Conservation (phyloP, 2,113 vertebrate species). For the Menura novaehollandiae region DNA sequence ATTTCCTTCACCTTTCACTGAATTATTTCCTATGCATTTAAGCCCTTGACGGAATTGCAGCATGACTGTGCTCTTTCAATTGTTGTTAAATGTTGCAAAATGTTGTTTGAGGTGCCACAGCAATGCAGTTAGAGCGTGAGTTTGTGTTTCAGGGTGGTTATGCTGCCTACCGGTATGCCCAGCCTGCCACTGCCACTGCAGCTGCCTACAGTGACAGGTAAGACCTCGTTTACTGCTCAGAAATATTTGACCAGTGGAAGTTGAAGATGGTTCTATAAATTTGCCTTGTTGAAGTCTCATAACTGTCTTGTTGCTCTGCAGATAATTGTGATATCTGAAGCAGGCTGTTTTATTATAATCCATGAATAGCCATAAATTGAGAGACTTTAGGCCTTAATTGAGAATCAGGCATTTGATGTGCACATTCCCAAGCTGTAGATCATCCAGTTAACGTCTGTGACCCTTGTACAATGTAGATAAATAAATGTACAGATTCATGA, state of each 20-base stretch:
- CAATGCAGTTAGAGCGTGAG: constrained; percentile 35
- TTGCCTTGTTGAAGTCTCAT: constrained; percentile 65
- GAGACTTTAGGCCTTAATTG: constrained; percentile 14
- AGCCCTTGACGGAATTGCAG: not conserved
- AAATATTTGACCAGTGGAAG: constrained; percentile 13
- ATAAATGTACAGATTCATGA: not conserved
- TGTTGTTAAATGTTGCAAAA: not conserved
- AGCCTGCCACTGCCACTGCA: constrained; percentile 93
- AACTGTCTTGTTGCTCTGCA: constrained; percentile 60
- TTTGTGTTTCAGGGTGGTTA: constrained; percentile 90
- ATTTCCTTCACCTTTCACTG: not conserved
- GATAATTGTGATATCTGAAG: constrained; percentile 36
- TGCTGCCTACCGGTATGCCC: constrained; percentile 94
- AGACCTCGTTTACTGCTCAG: constrained; percentile 49
- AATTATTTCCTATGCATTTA: not conserved
- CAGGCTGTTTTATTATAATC: constrained; percentile 40
- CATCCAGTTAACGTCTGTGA: not conserved
- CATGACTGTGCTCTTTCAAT: not conserved
- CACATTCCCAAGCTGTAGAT: constrained; percentile 11
- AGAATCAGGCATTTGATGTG: constrained; percentile 11
- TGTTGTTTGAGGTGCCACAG: not conserved
- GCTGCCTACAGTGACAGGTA: constrained; percentile 99
- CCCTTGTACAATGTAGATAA: not conserved
- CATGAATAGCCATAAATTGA: constrained; percentile 33
- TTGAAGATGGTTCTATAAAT: not conserved